Conservation (phyloP, 2,888 invertebrate species). For the Chrysomela aeneicollis region DNA sequence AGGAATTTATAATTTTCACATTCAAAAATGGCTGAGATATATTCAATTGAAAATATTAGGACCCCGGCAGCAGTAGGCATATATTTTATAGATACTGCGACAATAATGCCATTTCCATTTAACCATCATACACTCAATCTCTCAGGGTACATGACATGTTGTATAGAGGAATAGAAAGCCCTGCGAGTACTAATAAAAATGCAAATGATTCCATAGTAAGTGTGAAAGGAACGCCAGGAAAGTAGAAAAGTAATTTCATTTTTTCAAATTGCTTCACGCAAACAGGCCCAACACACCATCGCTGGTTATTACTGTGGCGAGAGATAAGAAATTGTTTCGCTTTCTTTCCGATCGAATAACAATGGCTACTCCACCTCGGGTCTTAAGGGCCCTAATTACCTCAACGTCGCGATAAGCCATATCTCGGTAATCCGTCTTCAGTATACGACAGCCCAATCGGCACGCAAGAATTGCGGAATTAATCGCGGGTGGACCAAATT, state of each 20-base stretch:
- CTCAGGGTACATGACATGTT: background rate
- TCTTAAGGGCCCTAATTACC: constrained; percentile 39
- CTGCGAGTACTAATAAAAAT: constrained; percentile 28
- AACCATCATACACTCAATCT: constrained; percentile 1
- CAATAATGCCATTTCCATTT: constrained; percentile 2
- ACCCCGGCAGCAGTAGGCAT: no score
- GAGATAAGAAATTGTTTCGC: constrained; percentile 41
- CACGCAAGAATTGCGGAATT: constrained; percentile 41
- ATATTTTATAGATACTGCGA: no score
- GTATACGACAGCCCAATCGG: constrained; percentile 48
- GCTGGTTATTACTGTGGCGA: constrained; percentile 30
- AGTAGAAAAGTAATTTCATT: constrained; percentile 37
- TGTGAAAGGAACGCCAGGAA: constrained; percentile 23
- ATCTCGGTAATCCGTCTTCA: constrained; percentile 47
- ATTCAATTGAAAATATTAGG: no score
- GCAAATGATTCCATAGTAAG: constrained; percentile 26
- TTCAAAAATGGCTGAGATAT: no score
- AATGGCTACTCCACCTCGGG: constrained; percentile 32
- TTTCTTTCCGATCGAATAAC: constrained; percentile 40
- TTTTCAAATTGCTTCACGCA: constrained; percentile 39
- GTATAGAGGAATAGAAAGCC: background rate
- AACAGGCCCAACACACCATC: constrained; percentile 30
- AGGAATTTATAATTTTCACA: no score
- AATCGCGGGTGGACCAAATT: no score
- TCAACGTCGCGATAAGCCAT: constrained; percentile 44